phyloP scores from a whole-genome alignment of 2,888 invertebrate genomes.

The Thymelicus sylvestris region DNA sequence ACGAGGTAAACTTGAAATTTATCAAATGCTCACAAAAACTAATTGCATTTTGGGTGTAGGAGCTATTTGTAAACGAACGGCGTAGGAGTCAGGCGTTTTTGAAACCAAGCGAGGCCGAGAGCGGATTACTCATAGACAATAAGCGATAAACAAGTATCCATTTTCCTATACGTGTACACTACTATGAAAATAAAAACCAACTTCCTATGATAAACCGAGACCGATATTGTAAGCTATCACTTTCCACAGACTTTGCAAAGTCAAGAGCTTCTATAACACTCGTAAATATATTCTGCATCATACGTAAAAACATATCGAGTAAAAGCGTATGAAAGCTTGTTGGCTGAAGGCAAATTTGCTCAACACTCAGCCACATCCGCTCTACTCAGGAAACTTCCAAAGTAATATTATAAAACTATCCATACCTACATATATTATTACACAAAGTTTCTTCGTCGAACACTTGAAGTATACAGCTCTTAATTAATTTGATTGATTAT shows the following conservation, averaged over 20 bases:
- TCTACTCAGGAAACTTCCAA: conserved; percentile 6
- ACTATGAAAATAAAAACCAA: neutral
- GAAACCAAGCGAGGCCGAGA: too few species aligned
- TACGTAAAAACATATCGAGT: conserved; percentile 21
- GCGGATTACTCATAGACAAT: too few species aligned
- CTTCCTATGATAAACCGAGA: neutral
- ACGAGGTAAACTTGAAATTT: too few species aligned
- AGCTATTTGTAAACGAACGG: too few species aligned
- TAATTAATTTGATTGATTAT: too few species aligned
- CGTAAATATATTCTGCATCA: conserved; percentile 12
- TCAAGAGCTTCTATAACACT: neutral
- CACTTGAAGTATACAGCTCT: too few species aligned
- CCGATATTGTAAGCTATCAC: neutral
- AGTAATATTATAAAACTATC: conserved; percentile 28
- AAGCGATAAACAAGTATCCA: too few species aligned
- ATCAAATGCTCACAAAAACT: too few species aligned
- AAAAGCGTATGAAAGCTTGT: conserved; percentile 27
- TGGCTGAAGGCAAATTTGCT: conserved; percentile 33
- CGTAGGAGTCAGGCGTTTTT: too few species aligned
- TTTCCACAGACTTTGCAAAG: neutral
- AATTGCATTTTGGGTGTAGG: too few species aligned
- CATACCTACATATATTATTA: too few species aligned
- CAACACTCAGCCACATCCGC: conserved; percentile 36
- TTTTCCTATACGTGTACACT: too few species aligned
- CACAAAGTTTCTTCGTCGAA: neutral